phyloP scores from a whole-genome alignment of 2,888 invertebrate species.

The Cerceris rybyensis region DNA sequence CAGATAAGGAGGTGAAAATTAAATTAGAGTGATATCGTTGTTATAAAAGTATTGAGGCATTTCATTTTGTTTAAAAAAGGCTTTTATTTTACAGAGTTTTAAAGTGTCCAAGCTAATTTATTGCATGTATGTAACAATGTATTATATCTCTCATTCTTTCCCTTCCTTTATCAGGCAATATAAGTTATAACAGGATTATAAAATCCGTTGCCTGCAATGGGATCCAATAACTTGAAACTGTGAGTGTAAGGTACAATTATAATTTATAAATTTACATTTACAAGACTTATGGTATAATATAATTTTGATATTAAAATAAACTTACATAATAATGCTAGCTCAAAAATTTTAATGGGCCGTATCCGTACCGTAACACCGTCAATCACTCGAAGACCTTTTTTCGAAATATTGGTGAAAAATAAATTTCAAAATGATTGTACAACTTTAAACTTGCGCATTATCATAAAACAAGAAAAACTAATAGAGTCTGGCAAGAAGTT shows the following conservation, averaged over 20 bases:
- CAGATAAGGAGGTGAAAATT: too few relatives aligned
- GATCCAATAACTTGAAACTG: conserved; percentile 53
- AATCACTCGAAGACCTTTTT: conserved; percentile 56
- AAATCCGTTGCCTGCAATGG: conserved; percentile 31
- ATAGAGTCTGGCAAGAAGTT: conserved; percentile 55
- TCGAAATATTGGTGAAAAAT: conserved; percentile 49
- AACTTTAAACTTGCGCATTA: conserved; percentile 51
- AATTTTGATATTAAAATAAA: conserved; percentile 80
- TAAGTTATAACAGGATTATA: conserved; percentile 14
- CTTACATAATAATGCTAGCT: conserved; percentile 76
- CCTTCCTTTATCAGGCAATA: conserved; percentile 25
- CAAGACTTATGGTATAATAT: conserved; percentile 77
- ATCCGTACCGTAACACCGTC: conserved; percentile 60
- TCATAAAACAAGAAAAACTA: conserved; percentile 56
- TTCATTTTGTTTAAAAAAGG: conserved; percentile 48
- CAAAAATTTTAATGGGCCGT: conserved; percentile 69
- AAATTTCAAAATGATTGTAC: conserved; percentile 50
- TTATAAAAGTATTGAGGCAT: conserved; percentile 16
- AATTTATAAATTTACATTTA: conserved; percentile 81
- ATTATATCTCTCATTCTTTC: conserved; percentile 34
- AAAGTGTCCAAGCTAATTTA: conserved; percentile 41
- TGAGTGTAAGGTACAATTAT: conserved; percentile 77
- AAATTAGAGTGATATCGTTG: background rate
- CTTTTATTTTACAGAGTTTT: conserved; percentile 53
- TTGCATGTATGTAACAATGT: conserved; percentile 47